phyloP scores from a whole-genome alignment of 53 echinoderm and acorn worm species.

The Mesocentrotus franciscanus region DNA sequence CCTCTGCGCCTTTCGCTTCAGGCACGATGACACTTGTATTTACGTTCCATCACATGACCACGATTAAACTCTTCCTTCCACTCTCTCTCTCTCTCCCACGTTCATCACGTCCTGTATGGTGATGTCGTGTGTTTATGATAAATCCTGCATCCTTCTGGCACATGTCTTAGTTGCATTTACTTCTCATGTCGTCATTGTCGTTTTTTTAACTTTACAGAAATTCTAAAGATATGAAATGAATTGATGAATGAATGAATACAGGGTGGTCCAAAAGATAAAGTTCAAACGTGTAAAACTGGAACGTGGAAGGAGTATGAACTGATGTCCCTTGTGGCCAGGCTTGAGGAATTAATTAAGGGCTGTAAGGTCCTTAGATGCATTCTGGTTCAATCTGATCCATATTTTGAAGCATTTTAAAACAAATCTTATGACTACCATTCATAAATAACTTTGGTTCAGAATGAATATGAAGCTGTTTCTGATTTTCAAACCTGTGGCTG shows the following conservation, averaged over 20 bases:
- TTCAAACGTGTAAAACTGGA: no score
- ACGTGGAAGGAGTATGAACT: no score
- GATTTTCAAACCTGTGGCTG: no score
- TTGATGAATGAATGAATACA: neutral
- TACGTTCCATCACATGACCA: slow-evolving; percentile 34
- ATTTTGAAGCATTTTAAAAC: no score
- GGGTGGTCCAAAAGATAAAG: no score
- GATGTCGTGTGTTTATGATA: neutral
- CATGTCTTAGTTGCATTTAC: neutral
- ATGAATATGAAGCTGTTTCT: no score
- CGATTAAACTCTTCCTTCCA: slow-evolving; percentile 41
- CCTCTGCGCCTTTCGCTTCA: neutral
- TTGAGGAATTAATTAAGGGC: no score
- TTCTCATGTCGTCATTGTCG: neutral
- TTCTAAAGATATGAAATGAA: neutral
- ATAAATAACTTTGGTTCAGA: no score
- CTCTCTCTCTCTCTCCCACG: neutral
- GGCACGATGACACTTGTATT: slow-evolving; percentile 28
- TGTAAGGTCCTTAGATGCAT: no score
- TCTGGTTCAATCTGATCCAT: no score
- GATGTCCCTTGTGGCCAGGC: no score
- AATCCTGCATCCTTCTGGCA: neutral
- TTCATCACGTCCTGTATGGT: neutral
- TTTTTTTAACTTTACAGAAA: neutral
- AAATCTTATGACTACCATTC: no score